Evolutionary conservation across 2,797 vertebrate genomes (phyloP).

Genomic region (Heteromormyrus szaboi): DNA sequence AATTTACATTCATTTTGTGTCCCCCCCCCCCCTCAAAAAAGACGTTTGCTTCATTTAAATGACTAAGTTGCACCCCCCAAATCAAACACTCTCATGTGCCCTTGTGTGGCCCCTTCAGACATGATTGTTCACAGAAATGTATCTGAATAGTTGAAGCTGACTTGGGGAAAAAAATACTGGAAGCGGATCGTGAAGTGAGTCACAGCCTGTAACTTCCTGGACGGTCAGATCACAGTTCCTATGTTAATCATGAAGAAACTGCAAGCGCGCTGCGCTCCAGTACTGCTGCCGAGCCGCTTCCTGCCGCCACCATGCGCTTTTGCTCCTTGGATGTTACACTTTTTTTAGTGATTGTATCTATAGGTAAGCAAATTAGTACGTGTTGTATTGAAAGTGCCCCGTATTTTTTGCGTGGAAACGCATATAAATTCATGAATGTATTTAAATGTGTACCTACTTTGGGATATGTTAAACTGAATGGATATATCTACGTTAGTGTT

Average conservation of each 20-base stretch:
- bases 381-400: neutral
- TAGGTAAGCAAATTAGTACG: constrained; percentile 5
- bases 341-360: neutral
- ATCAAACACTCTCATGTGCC: neutral
- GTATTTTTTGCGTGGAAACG: neutral
- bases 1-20: neutral
- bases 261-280: neutral
- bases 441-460: neutral
- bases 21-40: neutral
- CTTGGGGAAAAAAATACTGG: neutral
- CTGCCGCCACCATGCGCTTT: neutral
- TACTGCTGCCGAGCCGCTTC: neutral
- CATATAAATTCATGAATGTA: neutral
- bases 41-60: neutral
- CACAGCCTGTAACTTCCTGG: neutral
- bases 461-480: neutral
- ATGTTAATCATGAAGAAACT: neutral
- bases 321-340: neutral
- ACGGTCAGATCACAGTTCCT: neutral
- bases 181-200: neutral
- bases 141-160: neutral
- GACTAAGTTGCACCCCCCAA: neutral
- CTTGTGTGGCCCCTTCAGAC: neutral
- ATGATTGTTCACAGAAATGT: neutral
- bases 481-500: neutral